Conservation (phyloP, 2,797 vertebrate genomes). For the Siniperca undulata region DNA sequence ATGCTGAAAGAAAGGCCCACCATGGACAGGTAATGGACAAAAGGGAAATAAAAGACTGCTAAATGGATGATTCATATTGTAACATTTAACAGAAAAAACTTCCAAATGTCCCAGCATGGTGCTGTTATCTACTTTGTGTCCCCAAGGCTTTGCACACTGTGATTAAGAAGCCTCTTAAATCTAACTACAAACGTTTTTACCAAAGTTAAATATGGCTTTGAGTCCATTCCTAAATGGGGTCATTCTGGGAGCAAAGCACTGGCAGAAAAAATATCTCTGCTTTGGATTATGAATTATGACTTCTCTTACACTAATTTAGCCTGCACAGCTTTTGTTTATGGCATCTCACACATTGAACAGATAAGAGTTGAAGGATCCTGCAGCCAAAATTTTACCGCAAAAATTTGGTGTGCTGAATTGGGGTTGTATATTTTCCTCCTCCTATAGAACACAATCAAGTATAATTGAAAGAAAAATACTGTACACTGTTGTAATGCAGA, state of each 20-base stretch:
- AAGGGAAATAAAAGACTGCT: constrained; percentile 41
- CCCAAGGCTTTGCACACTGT: constrained; percentile 44
- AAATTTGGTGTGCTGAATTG: neutral
- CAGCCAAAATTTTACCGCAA: constrained; percentile 32
- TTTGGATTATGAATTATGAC: constrained; percentile 49
- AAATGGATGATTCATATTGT: constrained; percentile 62
- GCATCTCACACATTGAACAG: constrained; percentile 9
- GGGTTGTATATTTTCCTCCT: constrained; percentile 8
- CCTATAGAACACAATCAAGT: neutral
- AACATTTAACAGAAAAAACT: constrained; percentile 50
- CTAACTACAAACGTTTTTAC: constrained; percentile 50
- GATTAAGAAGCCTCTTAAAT: constrained; percentile 66
- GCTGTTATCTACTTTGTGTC: constrained; percentile 57
- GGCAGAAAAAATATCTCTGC: constrained; percentile 16
- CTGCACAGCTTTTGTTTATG: constrained; percentile 41
- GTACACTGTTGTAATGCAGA: neutral
- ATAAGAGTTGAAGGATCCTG: constrained; percentile 32
- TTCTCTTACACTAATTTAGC: constrained; percentile 28
- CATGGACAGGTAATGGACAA: constrained; percentile 36
- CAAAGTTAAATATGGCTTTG: constrained; percentile 54
- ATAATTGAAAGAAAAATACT: neutral
- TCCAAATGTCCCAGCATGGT: constrained; percentile 32
- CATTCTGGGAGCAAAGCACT: constrained; percentile 43
- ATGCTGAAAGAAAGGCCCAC: constrained; percentile 25
- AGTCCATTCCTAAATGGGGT: constrained; percentile 57